phyloP scores from a whole-genome alignment of 1,140 invertebrate genomes.

The Scaptomyza graminum region DNA sequence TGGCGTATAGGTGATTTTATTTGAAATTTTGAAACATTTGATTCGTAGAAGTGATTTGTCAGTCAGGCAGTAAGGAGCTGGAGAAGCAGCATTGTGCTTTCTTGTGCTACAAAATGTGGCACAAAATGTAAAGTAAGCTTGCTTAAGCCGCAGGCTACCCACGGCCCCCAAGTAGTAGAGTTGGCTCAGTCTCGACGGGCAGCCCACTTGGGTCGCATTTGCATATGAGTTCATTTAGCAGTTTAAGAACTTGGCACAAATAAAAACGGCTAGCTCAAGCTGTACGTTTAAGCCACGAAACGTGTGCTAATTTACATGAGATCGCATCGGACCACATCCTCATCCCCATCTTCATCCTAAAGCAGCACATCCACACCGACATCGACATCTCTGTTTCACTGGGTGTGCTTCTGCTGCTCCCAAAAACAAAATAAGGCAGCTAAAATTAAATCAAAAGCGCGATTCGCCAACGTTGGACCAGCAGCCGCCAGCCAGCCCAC shows the following conservation, averaged over 20 bases:
- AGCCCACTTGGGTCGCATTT: constrained; percentile 73
- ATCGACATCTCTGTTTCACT: constrained; percentile 73
- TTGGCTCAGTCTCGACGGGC: constrained; percentile 40
- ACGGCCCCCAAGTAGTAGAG: constrained; percentile 9
- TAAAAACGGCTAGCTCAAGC: constrained; percentile 59
- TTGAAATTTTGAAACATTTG: constrained; percentile 33
- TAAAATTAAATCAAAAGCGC: constrained; percentile 78
- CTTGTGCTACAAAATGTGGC: background rate
- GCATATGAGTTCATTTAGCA: constrained; percentile 81
- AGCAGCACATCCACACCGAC: constrained; percentile 54
- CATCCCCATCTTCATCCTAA: constrained; percentile 37
- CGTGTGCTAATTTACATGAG: constrained; percentile 82
- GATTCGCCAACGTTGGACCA: constrained; percentile 69
- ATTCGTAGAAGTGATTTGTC: constrained; percentile 46
- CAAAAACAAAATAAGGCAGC: constrained; percentile 52
- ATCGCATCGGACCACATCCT: constrained; percentile 69
- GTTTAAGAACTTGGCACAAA: constrained; percentile 68
- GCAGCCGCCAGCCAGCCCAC: constrained; percentile 55
- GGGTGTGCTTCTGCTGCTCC: constrained; percentile 26
- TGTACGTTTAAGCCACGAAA: constrained; percentile 49
- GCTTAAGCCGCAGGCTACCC: constrained; percentile 38
- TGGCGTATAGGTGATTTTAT: constrained; percentile 60
- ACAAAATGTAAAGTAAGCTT: background rate
- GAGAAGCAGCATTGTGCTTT: too few relatives aligned
- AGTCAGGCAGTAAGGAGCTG: background rate